A percentile compares a stretch with the other conserved stretches of the same genome.
These are phyloP conservation scores for Dexiosoma caninum DNA, from an alignment of 2,888 invertebrate genomes.

Conservation along the genomic window DNA sequence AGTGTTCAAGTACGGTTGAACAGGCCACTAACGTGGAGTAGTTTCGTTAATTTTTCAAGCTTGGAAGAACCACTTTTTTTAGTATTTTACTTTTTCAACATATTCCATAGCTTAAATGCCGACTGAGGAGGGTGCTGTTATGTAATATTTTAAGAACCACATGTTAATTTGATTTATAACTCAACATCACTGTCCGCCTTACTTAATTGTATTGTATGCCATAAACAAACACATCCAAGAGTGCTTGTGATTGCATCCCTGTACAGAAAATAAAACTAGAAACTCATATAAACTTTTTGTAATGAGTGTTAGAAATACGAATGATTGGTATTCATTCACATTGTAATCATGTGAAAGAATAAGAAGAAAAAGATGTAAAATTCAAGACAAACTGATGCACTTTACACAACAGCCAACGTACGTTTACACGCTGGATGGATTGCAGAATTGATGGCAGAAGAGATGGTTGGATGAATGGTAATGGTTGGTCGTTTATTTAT, in stretches of 20 bases:
- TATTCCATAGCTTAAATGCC: no score
- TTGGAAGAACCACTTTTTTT: no score
- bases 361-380: conserved; percentile 15
- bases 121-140: no score
- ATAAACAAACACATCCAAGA: conserved; percentile 1
- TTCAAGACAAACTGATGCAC: conserved; percentile 56
- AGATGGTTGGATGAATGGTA: conserved; percentile 1
- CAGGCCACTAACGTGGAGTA: no score
- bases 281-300: conserved; percentile 18
- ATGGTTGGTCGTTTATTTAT: conserved; percentile 24
- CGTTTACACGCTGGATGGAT: conserved; percentile 18
- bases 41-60: no score
- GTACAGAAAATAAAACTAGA: not conserved
- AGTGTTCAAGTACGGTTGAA: no score
- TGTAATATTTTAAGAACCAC: no score
- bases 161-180: no score
- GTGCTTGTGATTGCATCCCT: not conserved
- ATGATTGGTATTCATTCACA: not conserved
- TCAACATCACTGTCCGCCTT: no score
- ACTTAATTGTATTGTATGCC: conserved; percentile 55
- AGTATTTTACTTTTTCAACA: no score
- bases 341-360: conserved; percentile 16
- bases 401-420: conserved; percentile 50
- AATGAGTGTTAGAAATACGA: conserved; percentile 25
- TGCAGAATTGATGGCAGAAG: not conserved